Evolutionary conservation across 2,888 invertebrate species (phyloP).

Genomic region (Diarsia dahlii): DNA sequence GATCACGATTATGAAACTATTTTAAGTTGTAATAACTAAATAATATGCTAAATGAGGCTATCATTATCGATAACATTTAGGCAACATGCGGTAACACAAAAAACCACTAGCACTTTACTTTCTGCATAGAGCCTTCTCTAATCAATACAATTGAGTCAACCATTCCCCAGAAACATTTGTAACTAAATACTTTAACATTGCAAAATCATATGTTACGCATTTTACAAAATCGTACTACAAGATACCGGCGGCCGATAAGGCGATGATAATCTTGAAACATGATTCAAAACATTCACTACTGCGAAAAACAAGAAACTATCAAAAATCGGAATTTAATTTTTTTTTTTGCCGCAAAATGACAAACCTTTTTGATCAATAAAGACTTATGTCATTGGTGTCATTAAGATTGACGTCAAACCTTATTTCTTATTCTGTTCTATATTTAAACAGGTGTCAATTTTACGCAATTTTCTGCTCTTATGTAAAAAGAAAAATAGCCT

Average conservation of each 20-base stretch:
- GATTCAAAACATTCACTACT: constrained; percentile 35
- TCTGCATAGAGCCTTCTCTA: background rate
- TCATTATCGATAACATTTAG: background rate
- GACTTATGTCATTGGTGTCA: background rate
- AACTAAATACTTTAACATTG: background rate
- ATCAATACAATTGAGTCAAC: constrained; percentile 16
- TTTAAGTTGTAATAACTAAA: constrained; percentile 3
- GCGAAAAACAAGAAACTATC: constrained; percentile 7
- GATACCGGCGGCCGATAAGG: constrained; percentile 41
- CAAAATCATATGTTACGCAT: constrained; percentile 2
- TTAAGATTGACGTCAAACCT: background rate
- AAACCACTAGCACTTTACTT: background rate
- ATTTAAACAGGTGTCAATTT: constrained; percentile 45
- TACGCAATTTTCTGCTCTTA: background rate
- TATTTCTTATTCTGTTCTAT: background rate
- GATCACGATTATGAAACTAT: background rate
- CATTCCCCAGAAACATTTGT: background rate
- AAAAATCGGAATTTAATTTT: background rate
- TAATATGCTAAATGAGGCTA: background rate
- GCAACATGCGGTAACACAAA: background rate
- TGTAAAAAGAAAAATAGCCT: background rate
- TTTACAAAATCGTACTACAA: constrained; percentile 23
- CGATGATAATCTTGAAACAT: constrained; percentile 33
- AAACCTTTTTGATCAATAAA: background rate
- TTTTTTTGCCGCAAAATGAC: constrained; percentile 1